phyloP scores from a whole-genome alignment of 2,113 vertebrate genomes.

The Callipepla californica region DNA sequence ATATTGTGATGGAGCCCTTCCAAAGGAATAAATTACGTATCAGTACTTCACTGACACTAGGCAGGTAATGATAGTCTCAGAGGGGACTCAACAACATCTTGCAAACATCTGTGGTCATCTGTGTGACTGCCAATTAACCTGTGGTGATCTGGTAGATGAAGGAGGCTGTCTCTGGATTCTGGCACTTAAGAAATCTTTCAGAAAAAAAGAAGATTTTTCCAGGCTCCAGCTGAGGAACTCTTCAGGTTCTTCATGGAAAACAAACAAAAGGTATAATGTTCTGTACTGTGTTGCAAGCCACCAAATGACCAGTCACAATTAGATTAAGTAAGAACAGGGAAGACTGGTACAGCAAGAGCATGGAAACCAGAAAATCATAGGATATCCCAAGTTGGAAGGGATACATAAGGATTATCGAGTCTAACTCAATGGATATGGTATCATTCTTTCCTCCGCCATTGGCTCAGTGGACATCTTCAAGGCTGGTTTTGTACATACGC shows the following conservation, averaged over 20 bases:
- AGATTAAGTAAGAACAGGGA: background rate
- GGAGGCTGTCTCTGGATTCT: background rate
- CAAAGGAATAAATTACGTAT: constrained; percentile 72
- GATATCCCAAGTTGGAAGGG: too few relatives aligned
- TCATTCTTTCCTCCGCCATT: background rate
- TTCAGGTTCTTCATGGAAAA: background rate
- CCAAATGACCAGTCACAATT: background rate
- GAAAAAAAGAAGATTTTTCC: background rate
- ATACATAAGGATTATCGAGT: too few relatives aligned
- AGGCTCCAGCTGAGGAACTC: background rate
- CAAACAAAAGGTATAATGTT: background rate
- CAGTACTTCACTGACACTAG: constrained; percentile 26
- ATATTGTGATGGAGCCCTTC: constrained; percentile 47
- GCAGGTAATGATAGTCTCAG: constrained; percentile 61
- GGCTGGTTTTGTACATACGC: background rate
- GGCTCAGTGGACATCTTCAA: background rate
- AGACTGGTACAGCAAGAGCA: background rate
- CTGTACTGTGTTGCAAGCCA: background rate
- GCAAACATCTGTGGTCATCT: constrained; percentile 64
- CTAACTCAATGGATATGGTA: fast-evolving
- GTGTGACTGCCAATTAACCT: constrained; percentile 30
- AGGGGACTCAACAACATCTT: constrained; percentile 51
- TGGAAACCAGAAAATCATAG: background rate
- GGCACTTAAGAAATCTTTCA: background rate
- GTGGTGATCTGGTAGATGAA: background rate